A percentile compares a stretch with the other conserved stretches of the same genome.
Conservation (phyloP, 2,888 invertebrate genomes). For the Lithophane ornitopus region DNA sequence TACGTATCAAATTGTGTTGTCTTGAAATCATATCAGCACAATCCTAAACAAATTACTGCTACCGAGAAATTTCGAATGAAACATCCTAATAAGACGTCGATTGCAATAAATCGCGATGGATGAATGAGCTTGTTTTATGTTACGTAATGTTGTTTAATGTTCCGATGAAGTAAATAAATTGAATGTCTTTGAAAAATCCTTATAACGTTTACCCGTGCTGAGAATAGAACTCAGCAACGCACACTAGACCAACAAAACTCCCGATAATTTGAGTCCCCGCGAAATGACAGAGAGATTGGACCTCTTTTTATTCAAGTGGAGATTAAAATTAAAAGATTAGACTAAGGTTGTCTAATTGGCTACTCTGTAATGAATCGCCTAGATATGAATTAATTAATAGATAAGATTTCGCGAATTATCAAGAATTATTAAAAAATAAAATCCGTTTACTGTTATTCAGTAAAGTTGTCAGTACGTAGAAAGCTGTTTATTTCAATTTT, state of each 20-base stretch:
- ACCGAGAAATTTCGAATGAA: too few relatives aligned
- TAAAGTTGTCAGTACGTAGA: not conserved
- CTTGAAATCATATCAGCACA: not conserved
- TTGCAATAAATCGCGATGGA: too few relatives aligned
- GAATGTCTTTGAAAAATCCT: not conserved
- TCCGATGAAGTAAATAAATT: too few relatives aligned
- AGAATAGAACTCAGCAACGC: not conserved
- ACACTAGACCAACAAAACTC: not conserved
- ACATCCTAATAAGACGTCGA: too few relatives aligned
- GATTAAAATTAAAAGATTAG: not conserved
- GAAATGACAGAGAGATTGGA: not conserved
- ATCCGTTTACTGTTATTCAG: not conserved
- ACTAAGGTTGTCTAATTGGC: not conserved
- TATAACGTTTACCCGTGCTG: not conserved
- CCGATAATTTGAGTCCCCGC: not conserved
- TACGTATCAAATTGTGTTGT: not conserved
- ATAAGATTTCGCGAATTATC: slow-evolving; percentile 28
- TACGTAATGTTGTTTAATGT: too few relatives aligned
- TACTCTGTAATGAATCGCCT: not conserved
- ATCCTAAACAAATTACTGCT: not conserved
- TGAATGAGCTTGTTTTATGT: too few relatives aligned
- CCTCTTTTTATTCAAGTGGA: not conserved
- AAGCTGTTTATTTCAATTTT: not conserved
- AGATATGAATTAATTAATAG: slow-evolving; percentile 2
- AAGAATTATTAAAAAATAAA: not conserved